Evolutionary conservation across 2,797 vertebrate genomes (phyloP).

Genomic region (Benthosema pterotum): DNA sequence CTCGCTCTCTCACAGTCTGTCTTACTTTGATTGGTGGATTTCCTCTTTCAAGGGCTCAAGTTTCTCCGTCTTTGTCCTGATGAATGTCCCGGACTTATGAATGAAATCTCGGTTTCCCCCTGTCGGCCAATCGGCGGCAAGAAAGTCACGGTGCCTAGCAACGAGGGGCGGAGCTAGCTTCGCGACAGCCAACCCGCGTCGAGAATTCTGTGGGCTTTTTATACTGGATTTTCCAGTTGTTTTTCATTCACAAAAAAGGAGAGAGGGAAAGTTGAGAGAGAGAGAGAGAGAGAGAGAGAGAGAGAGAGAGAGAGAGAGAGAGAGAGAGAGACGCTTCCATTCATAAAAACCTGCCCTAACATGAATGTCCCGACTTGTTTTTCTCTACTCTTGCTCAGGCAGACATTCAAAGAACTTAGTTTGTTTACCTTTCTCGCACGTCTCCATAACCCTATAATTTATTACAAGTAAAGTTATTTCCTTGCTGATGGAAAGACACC

Average conservation of each 20-base stretch:
- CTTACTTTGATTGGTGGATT: conserved; percentile 80
- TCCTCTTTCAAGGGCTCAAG: conserved; percentile 81
- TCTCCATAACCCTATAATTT: conserved; percentile 17
- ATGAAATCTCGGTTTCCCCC: conserved; percentile 77
- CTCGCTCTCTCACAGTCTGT: conserved; percentile 49
- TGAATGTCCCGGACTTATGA: conserved; percentile 84
- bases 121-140: conserved; percentile 68
- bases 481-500: conserved; percentile 7
- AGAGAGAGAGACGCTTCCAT: conserved; percentile 72
- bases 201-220: conserved; percentile 55
- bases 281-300: conserved; percentile 62
- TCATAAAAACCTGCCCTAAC: conserved; percentile 86
- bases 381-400: conserved; percentile 60
- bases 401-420: conserved; percentile 56
- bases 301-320: conserved; percentile 49
- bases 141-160: conserved; percentile 57
- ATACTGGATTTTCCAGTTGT: conserved; percentile 83
- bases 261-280: conserved; percentile 53
- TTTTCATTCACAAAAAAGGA: conserved; percentile 88
- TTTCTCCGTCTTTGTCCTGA: conserved; percentile 81
- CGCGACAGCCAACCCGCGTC: conserved; percentile 62
- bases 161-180: conserved; percentile 65
- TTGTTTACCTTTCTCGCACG: conserved; percentile 61
- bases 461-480: conserved; percentile 14
- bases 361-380: conserved; percentile 77